Evolutionary conservation across 2,113 vertebrate species (phyloP).

Genomic region (Pipa parva): DNA sequence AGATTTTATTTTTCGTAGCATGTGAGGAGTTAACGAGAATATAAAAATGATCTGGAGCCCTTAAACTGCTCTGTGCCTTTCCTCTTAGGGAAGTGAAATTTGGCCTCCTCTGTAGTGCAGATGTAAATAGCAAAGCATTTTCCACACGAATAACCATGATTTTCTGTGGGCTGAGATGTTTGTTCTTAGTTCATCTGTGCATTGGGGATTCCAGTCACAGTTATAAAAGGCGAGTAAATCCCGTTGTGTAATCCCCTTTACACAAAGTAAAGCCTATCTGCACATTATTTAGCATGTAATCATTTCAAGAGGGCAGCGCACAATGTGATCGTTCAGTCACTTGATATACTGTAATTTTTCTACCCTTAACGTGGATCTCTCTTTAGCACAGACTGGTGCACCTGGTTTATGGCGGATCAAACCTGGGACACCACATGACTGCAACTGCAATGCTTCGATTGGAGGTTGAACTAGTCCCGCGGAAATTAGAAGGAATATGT

Average conservation of each 20-base stretch:
- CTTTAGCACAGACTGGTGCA: too few species aligned
- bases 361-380: too few species aligned
- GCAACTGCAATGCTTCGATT: too few species aligned
- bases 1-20: not conserved
- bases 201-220: not conserved
- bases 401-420: too few species aligned
- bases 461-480: too few species aligned
- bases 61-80: not conserved
- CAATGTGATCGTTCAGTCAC: too few species aligned
- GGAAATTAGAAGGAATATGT: too few species aligned
- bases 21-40: slow-evolving; percentile 11
- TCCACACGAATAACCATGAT: slow-evolving; percentile 61
- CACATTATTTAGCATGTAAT: not conserved
- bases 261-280: slow-evolving; percentile 15
- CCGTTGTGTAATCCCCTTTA: slow-evolving; percentile 21
- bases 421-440: too few species aligned
- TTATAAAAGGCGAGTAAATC: slow-evolving; percentile 12
- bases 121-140: slow-evolving; percentile 68
- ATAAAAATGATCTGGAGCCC: not conserved
- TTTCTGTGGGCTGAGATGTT: slow-evolving; percentile 61
- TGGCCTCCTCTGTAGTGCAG: slow-evolving; percentile 60
- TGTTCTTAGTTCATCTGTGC: too few species aligned
- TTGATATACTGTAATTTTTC: too few species aligned
- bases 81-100: slow-evolving; percentile 69
- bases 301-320: too few species aligned